Conservation (phyloP, 2,797 vertebrate genomes). For the Okamejei kenojei region DNA sequence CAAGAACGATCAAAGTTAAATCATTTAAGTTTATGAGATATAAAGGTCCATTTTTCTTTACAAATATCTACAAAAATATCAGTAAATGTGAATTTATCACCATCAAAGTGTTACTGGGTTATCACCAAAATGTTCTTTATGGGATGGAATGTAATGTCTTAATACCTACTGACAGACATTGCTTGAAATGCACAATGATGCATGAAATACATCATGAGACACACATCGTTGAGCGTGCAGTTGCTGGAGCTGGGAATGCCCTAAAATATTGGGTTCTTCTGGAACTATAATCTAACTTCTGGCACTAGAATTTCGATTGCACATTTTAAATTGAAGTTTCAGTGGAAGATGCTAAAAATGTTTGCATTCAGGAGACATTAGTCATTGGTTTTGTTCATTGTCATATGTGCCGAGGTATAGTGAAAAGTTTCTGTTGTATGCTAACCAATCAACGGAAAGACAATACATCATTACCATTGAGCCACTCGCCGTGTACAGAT, state of each 20-base stretch:
- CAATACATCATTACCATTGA: too few species aligned
- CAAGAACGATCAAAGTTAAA: neutral
- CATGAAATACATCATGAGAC: neutral
- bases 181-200: neutral
- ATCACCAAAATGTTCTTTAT: neutral
- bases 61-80: neutral
- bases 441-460: too few species aligned
- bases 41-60: neutral
- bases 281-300: neutral
- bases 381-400: too few species aligned
- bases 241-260: neutral
- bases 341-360: neutral
- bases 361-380: neutral
- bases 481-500: too few species aligned
- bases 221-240: neutral
- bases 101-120: neutral
- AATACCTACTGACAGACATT: neutral
- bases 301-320: neutral
- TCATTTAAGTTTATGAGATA: neutral
- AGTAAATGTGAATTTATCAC: neutral
- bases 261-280: neutral
- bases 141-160: neutral
- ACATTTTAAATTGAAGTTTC: constrained; percentile 4
- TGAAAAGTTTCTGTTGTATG: too few species aligned
- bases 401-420: too few species aligned